phyloP scores from a whole-genome alignment of 2,888 invertebrate species.

The Schizotus pectinicornis region DNA sequence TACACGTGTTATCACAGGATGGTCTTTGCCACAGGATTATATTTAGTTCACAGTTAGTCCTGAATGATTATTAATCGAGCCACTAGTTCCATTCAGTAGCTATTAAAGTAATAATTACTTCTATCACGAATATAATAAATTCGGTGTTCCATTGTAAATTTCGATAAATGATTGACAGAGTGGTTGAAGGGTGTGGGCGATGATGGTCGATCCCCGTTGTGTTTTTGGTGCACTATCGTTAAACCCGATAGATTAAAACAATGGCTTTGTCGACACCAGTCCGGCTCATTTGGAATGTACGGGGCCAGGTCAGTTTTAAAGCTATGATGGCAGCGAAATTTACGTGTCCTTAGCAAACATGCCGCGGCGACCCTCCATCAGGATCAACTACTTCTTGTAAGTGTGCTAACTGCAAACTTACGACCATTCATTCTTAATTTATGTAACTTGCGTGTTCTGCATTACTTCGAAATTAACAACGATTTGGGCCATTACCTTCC shows the following conservation, averaged over 20 bases:
- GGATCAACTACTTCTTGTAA: conserved; percentile 25
- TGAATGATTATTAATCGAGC: no score
- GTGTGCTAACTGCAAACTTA: conserved; percentile 30
- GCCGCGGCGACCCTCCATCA: conserved; percentile 17
- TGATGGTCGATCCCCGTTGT: background rate
- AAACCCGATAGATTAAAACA: conserved; percentile 9
- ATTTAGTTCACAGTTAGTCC: no score
- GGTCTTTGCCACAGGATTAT: no score
- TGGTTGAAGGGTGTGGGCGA: no score
- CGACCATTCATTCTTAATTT: conserved; percentile 29
- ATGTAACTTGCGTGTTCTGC: conserved; percentile 28
- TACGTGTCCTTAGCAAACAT: conserved; percentile 18
- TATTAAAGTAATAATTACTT: no score
- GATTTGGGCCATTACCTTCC: conserved; percentile 16
- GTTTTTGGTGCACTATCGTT: conserved; percentile 5
- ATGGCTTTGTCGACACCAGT: conserved; percentile 11
- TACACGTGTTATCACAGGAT: background rate
- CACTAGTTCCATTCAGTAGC: no score
- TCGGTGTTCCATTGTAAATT: no score
- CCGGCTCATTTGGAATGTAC: conserved; percentile 16
- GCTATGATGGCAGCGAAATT: conserved; percentile 16
- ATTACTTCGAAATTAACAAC: conserved; percentile 25
- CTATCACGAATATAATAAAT: no score
- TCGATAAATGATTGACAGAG: no score
- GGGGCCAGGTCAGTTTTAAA: conserved; percentile 19